These are phyloP conservation scores for Sinocyclocheilus anshuiensis DNA, from an alignment of 2,113 vertebrate species.

Conservation along the genomic window DNA sequence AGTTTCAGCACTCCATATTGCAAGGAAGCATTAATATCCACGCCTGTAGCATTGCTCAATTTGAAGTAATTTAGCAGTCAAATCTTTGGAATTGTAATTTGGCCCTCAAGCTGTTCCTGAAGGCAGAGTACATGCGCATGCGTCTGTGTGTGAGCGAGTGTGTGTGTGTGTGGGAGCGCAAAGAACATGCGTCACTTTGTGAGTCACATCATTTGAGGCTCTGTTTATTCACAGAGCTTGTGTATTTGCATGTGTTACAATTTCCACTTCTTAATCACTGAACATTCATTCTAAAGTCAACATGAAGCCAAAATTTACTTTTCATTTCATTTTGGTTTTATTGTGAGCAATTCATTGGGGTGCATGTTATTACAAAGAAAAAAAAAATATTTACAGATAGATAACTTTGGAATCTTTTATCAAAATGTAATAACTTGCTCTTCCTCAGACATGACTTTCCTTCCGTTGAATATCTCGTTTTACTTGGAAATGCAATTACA, in stretches of 20 bases:
- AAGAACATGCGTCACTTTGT: neutral
- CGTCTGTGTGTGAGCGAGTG: neutral
- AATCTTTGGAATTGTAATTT: conserved; percentile 44
- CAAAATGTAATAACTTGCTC: neutral
- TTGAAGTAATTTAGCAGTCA: conserved; percentile 41
- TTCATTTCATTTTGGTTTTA: neutral
- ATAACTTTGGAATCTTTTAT: neutral
- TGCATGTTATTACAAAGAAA: neutral
- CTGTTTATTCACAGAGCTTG: neutral
- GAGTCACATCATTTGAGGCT: neutral
- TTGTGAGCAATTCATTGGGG: neutral
- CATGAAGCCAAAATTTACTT: neutral
- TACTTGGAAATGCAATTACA: neutral
- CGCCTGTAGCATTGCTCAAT: conserved; percentile 38
- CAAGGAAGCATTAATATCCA: conserved; percentile 34
- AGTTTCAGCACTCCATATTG: conserved; percentile 28
- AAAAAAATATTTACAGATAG: neutral
- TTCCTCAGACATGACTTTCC: neutral
- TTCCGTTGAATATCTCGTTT: neutral
- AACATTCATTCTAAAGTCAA: neutral
- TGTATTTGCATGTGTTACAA: conserved; percentile 3
- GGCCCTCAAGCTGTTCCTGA: conserved; percentile 14
- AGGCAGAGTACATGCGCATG: conserved; percentile 4
- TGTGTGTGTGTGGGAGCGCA: too few species aligned
- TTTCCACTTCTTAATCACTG: neutral